phyloP scores from a whole-genome alignment of 2,113 vertebrate species.

The Hassar affinis region DNA sequence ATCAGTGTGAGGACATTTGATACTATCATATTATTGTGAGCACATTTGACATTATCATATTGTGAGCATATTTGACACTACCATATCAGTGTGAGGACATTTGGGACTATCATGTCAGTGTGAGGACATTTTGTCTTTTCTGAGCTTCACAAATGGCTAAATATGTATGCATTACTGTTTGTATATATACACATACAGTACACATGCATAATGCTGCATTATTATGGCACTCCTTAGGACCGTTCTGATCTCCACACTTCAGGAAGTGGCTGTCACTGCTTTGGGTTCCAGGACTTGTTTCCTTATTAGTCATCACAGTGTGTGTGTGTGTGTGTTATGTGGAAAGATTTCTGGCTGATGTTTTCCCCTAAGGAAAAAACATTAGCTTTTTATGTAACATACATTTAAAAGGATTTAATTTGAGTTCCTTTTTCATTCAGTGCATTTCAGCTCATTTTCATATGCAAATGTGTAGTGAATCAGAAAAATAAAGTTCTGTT shows the following conservation, averaged over 20 bases:
- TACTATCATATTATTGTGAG: too few relatives aligned
- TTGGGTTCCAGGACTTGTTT: neutral
- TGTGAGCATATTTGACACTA: too few relatives aligned
- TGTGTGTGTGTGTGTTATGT: neutral
- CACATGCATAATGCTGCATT: neutral
- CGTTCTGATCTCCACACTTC: neutral
- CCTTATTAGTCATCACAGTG: neutral
- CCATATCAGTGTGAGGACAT: too few relatives aligned
- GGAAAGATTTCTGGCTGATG: neutral
- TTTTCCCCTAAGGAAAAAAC: neutral
- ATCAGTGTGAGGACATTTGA: too few relatives aligned
- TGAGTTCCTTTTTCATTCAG: neutral
- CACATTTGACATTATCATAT: too few relatives aligned
- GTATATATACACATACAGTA: neutral
- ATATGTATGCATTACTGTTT: too few relatives aligned
- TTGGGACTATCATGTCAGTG: too few relatives aligned
- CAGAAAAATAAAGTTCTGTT: constrained; percentile 2
- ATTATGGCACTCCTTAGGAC: neutral
- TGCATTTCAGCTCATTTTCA: constrained; percentile 2
- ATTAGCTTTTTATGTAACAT: neutral
- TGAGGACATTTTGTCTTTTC: too few relatives aligned
- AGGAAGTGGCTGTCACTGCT: neutral
- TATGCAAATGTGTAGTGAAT: neutral
- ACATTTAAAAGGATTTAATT: neutral
- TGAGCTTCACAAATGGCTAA: neutral